A percentile compares a stretch with the other conserved stretches of the same genome.
Conservation (phyloP, 2,797 vertebrate species). For the Tragopan temminckii region DNA sequence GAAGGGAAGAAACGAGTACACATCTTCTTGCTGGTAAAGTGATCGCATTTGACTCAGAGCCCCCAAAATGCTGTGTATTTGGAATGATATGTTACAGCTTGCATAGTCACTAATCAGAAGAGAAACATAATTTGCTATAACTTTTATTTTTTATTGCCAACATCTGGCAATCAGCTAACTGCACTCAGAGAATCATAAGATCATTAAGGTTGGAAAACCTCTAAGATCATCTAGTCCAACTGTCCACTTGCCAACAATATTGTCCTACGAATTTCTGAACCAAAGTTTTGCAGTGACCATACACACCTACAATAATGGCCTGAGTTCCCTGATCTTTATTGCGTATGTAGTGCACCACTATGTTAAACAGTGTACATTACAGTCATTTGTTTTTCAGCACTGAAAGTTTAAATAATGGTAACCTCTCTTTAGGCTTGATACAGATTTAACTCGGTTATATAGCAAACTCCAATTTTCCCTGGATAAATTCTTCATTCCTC, state of each 20-base stretch:
- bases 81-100: neutral
- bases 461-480: conserved; percentile 62
- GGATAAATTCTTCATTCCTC: conserved; percentile 65
- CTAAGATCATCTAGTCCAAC: neutral
- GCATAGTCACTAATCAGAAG: conserved; percentile 3
- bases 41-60: conserved; percentile 38
- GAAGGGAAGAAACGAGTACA: neutral
- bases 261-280: neutral
- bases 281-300: neutral
- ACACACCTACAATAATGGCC: neutral
- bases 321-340: neutral
- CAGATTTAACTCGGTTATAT: conserved; percentile 58
- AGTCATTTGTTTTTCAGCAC: neutral
- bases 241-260: neutral
- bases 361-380: neutral
- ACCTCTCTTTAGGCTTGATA: conserved; percentile 22
- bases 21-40: conserved; percentile 23
- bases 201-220: too few relatives aligned
- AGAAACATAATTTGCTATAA: neutral
- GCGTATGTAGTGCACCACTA: neutral
- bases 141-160: conserved; percentile 7
- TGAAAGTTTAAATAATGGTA: conserved; percentile 35
- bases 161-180: neutral
- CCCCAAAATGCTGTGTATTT: neutral
- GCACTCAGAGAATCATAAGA: neutral